Evolutionary conservation across 2,888 invertebrate species (phyloP), one percentile per base, ranked within the genome.

Genomic region (Scaptomyza tumidula): DNA sequence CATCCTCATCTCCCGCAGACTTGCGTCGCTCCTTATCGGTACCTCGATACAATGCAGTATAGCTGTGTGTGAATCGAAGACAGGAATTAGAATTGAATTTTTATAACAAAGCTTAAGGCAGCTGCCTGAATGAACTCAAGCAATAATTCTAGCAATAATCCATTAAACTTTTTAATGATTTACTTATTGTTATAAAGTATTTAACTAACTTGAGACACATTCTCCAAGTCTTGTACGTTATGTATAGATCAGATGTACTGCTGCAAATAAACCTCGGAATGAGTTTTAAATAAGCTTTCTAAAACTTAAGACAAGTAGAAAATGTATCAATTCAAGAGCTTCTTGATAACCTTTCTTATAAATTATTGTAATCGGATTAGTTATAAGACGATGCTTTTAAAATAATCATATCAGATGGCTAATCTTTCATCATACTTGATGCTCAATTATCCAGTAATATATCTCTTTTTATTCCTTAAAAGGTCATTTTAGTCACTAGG

Each of bases 1-100:
- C 93, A 85, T 95, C 95, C 89, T 96, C 96, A 92, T 97, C 97
- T 1, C 97, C 97, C 2, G 96, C 96, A 2, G 97, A 97, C 83
- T 95, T 95, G n/a, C 97, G 94, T 35, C 97, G 94, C 88, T 96
- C 95, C 75, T 92, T 92, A 29, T 90, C 90, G 56, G 73, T 75
- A 3, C 83, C 77, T 3, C 91, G 90, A 78, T 91, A 90, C 27
- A 92, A 71, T 5, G 92, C 91, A 52, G 90, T 90, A 78, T 92
- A 92, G 55, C 92, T 92, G 48, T 3, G 27, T 24, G 6, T 13
- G 6, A 7, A 27, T 3, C 11, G 9, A 48, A 50, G 24, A 16
- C 7, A 9, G 1, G 11, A 6, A 45, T 56, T 37, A 57, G 13
- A 48, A 0, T 6, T 16, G 1, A 4, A 10, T 6, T 6, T 6